Percentiles rank a stretch among this genome's conserved stretches.
phyloP scores from a whole-genome alignment of 2,113 vertebrate genomes.

The Gnathonemus longibarbis region DNA sequence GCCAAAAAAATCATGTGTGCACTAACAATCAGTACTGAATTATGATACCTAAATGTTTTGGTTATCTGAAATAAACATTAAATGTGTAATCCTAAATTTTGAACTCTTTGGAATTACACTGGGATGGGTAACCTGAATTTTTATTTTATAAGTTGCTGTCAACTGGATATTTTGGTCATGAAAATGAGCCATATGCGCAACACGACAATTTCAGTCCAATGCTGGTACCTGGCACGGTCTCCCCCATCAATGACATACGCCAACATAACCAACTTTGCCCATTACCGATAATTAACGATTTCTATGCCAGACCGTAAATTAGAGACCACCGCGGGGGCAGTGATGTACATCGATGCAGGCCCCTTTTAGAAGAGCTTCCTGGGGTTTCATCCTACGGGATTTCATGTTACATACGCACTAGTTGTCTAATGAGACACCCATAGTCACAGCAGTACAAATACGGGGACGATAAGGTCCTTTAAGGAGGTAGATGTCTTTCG shows the following conservation, averaged over 20 bases:
- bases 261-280: neutral
- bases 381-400: neutral
- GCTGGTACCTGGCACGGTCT: neutral
- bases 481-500: neutral
- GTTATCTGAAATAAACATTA: neutral
- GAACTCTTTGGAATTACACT: neutral
- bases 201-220: neutral
- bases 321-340: too few species aligned
- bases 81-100: neutral
- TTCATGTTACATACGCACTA: neutral
- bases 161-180: neutral
- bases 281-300: neutral
- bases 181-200: neutral
- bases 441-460: neutral
- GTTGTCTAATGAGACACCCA: neutral
- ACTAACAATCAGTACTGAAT: neutral
- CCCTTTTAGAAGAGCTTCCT: neutral
- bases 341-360: neutral
- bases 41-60: neutral
- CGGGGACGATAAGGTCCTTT: neutral
- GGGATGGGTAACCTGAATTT: neutral
- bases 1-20: neutral
- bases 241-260: neutral
- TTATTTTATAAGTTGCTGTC: neutral
- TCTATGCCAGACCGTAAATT: neutral